Evolutionary conservation across 2,888 invertebrate genomes (phyloP).

Genomic region (Netelia virgata): DNA sequence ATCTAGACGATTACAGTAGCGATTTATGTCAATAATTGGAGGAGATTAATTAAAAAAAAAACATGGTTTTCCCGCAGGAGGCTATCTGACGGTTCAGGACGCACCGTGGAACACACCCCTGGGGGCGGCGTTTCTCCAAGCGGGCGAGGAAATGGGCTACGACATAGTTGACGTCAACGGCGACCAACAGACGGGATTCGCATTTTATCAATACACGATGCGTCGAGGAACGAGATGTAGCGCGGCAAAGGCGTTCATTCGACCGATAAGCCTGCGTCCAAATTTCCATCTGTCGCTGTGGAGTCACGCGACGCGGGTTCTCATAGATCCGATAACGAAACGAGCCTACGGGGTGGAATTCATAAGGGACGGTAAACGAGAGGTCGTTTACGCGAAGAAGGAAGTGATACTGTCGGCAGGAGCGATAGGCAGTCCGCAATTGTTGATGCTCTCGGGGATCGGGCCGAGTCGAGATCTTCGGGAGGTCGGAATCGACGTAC

Average conservation of each 20-base stretch:
- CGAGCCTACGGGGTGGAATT: slow-evolving; percentile 93
- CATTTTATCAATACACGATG: slow-evolving; percentile 96
- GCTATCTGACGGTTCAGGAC: slow-evolving; percentile 92
- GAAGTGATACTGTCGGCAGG: slow-evolving; percentile 96
- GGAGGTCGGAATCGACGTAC: slow-evolving; percentile 90
- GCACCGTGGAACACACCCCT: slow-evolving; percentile 93
- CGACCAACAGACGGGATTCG: slow-evolving; percentile 94
- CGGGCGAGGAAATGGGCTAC: slow-evolving; percentile 97
- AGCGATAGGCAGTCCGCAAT: slow-evolving; percentile 95
- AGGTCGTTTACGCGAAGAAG: slow-evolving; percentile 89
- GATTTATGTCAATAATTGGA: too few species aligned
- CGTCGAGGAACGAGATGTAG: slow-evolving; percentile 93
- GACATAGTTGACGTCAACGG: slow-evolving; percentile 95
- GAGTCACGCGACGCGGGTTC: slow-evolving; percentile 91
- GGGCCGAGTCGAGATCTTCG: slow-evolving; percentile 91
- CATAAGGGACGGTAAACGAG: slow-evolving; percentile 88
- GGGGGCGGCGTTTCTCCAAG: slow-evolving; percentile 94
- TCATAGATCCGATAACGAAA: slow-evolving; percentile 90
- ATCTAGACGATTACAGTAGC: background rate
- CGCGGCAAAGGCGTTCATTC: slow-evolving; percentile 93
- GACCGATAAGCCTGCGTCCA: slow-evolving; percentile 91
- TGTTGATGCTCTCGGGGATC: slow-evolving; percentile 96
- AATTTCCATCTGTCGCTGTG: slow-evolving; percentile 94
- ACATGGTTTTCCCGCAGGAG: slow-evolving; percentile 86
- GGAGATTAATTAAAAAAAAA: too few species aligned